A percentile compares a stretch with the other conserved stretches of the same genome.
These are phyloP conservation scores for Monochamus alternatus DNA, from an alignment of 2,888 invertebrate species.

Conservation along the genomic window DNA sequence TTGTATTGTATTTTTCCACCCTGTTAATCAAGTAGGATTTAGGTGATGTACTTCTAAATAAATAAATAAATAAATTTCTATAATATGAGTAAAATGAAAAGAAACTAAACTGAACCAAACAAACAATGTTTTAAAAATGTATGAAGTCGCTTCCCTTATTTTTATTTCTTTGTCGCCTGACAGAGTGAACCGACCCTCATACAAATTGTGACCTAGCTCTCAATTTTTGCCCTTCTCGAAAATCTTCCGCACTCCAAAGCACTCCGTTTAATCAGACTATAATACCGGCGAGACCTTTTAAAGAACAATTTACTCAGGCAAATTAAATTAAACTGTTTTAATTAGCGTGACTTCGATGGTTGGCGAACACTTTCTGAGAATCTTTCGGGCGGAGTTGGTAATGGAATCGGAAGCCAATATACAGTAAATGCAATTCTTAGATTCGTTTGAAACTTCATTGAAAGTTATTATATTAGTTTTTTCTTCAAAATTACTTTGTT, in stretches of 20 bases:
- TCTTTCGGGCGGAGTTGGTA: neutral
- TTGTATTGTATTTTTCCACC: no score
- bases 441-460: no score
- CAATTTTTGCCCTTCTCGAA: neutral
- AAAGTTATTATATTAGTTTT: no score
- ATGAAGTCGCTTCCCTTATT: neutral
- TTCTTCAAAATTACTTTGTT: no score
- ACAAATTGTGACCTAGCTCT: neutral
- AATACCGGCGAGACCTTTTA: slow-evolving; percentile 4
- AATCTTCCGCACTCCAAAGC: neutral
- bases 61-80: no score
- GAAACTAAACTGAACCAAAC: no score
- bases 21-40: no score
- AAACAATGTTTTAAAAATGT: no score
- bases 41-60: no score
- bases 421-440: no score
- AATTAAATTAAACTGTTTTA: slow-evolving; percentile 24
- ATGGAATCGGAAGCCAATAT: no score
- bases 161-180: neutral
- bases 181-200: neutral
- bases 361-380: neutral
- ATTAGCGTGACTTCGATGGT: neutral
- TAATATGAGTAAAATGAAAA: no score
- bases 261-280: slow-evolving; percentile 22
- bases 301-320: slow-evolving; percentile 23